Base-by-base conservation (phyloP, 2,113 vertebrate genomes). In the Leptobrachium ailaonicum region DNA sequence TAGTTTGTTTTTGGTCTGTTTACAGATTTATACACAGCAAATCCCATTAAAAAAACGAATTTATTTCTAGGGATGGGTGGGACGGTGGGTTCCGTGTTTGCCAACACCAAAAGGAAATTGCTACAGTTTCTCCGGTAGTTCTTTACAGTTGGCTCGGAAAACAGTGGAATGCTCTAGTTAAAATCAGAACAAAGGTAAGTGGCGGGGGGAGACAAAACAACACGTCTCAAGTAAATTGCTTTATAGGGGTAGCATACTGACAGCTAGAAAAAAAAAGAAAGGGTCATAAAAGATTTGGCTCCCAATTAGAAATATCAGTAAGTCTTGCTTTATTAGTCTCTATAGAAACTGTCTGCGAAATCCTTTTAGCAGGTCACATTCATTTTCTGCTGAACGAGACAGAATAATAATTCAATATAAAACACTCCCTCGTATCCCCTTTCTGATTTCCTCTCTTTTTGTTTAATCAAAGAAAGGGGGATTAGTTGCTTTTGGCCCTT, bases 371-470 rank as follows among this genome's bases (percentile, higher is more conserved):
- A 82, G 84, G 80, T 86, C 82, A 88, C 79, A 84, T 87, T 86
- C 42, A 82, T 88, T 91, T 91, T 90, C 84, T 88, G 83, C 85
- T 87, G 86, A 91, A 88, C 72, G 87, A 88, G 84, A 86, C 45
- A 85, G 71, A 87, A 90, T 85, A 89, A 89, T 86, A 89, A 89
- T 83, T 87, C 84, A 85, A 78, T 85, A 87, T 83, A 87, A 90
- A 90, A 72, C n/a, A 77, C 79, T 85, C 85, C 70, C 85, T 91
- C 84, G 87, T 64, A 85, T 84, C 13, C 66, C 11, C 79, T 80
- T 87, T 86, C 79, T 84, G 83, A 88, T 88, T 89, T 90, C 82
- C 80, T 85, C 83, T 78, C 83, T 83, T 88, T 88, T 86, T 87
- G 82, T 90, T 88, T 88, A 87, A 89, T 82, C 82, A 82, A 62